phyloP scores from a whole-genome alignment of 2,888 invertebrate species.

The Andrena minutula region DNA sequence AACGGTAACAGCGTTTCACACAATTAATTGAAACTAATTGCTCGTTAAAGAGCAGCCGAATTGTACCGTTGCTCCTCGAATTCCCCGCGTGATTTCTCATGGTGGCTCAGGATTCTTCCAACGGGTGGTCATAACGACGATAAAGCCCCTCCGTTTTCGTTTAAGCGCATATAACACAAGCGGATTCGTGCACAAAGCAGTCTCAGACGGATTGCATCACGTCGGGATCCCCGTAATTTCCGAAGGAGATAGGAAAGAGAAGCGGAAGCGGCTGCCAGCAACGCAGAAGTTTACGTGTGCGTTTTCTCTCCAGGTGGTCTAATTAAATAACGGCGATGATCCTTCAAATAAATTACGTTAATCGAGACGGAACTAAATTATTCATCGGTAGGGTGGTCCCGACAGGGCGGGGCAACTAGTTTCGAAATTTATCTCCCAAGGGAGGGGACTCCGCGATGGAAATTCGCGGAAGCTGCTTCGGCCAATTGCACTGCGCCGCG shows the following conservation, averaged over 20 bases:
- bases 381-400: conserved; percentile 11
- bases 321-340: conserved; percentile 56
- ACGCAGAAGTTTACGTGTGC: background rate
- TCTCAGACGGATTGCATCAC: conserved; percentile 25
- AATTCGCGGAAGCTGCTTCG: too few species aligned
- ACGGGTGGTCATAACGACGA: conserved; percentile 35
- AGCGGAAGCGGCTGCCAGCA: conserved; percentile 4
- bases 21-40: background rate
- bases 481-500: too few species aligned
- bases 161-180: conserved; percentile 25
- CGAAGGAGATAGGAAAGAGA: conserved; percentile 8
- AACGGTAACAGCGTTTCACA: background rate
- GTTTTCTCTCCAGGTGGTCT: conserved; percentile 56
- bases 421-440: conserved; percentile 10
- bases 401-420: conserved; percentile 7
- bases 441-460: background rate
- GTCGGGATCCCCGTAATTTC: conserved; percentile 15
- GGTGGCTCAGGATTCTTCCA: conserved; percentile 11
- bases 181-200: conserved; percentile 43
- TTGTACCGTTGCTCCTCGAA: background rate
- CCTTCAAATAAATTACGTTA: conserved; percentile 28
- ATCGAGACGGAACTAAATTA: conserved; percentile 22
- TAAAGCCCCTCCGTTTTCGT: conserved; percentile 26
- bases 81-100: background rate
- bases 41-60: background rate